Evolutionary conservation across 2,888 invertebrate species (phyloP), one percentile per base, ranked within the genome.

Genomic region (Lordiphosa fenestrarum): DNA sequence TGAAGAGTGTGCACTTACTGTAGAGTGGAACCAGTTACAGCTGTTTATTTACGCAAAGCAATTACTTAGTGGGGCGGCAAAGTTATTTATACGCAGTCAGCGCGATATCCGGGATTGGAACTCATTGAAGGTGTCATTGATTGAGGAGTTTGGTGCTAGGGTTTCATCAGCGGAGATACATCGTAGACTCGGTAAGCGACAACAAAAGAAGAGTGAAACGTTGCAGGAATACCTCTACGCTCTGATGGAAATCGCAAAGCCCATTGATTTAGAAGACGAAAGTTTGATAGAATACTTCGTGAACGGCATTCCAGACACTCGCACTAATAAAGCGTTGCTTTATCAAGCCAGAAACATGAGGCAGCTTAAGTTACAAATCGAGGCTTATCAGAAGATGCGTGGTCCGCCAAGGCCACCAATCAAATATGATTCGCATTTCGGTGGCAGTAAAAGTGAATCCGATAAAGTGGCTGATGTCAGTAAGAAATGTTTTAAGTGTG

Each of bases 201-300:
- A 40, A 9, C 19, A 54, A 12, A 15, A 15, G 15, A 15, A 15
- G 15, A 15, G 15, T 10, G 38, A 59, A 10, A 44, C 23, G 6
- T 19, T 53, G 13, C 41, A 46, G 10, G 51, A 57, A 19, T 51
- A 53, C 42, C 21, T 49, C 13, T 53, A 53, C 23, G 48, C 49
- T 4, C 13, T 59, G 1, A 53, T 58, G 39, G 38, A 53, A 23
- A 49, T 53, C 12, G 38, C 38, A 15, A 49, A n/a, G 6, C 42
- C 42, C 3, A 42, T 46, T 3, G 25, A 40, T 12, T 6, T 53
- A 4, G 44, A 44, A 5, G 42, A 49, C 25, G 53, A 25, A 4
- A 38, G 49, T 15, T n/a, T 49, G 13, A 39, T 39, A 4, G 30
- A 49, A 25, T 49, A 49, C 39, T 39, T 38, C 6, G 6, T 39